These are phyloP conservation scores for Cassiopea andromeda DNA, from an alignment of 30 jellyfish, hydroid and myxozoan species.

Conservation along the genomic window DNA sequence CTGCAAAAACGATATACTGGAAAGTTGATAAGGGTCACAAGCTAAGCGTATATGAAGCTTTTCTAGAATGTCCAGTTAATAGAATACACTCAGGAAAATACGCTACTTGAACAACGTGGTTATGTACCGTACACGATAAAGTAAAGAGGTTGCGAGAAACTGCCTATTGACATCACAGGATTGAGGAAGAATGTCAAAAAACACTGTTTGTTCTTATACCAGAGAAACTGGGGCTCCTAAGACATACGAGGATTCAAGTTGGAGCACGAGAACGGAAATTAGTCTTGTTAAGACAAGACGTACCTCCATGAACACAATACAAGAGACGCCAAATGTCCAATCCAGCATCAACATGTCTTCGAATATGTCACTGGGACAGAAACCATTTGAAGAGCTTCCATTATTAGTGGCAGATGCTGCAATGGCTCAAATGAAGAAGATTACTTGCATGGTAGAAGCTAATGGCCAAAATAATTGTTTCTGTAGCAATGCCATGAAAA, in stretches of 20 bases:
- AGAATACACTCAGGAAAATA: too few species aligned
- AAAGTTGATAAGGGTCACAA: too few species aligned
- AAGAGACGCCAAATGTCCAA: neutral
- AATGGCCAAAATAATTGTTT: neutral
- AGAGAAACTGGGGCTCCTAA: slow-evolving; percentile 20
- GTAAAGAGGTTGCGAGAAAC: neutral
- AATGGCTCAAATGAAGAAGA: neutral
- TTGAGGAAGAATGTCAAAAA: slow-evolving; percentile 19
- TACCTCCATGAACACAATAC: neutral
- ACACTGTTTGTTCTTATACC: slow-evolving; percentile 55
- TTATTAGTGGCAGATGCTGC: neutral
- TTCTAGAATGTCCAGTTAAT: too few species aligned
- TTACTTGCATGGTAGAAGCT: neutral
- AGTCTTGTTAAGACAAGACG: slow-evolving; percentile 48
- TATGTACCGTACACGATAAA: too few species aligned
- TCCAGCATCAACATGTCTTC: neutral
- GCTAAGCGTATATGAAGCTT: too few species aligned
- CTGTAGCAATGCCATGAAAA: neutral
- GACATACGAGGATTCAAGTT: slow-evolving; percentile 48
- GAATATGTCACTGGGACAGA: neutral
- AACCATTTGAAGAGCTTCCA: slow-evolving; percentile 2
- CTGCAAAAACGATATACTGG: too few species aligned
- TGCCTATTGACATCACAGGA: neutral
- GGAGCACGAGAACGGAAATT: slow-evolving; percentile 54
- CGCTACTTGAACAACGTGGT: too few species aligned